Percentiles rank a stretch among this genome's conserved stretches.
These are phyloP conservation scores for Actinopyga echinites DNA, from an alignment of 53 echinoderm and acorn worm genomes.

Conservation along the genomic window DNA sequence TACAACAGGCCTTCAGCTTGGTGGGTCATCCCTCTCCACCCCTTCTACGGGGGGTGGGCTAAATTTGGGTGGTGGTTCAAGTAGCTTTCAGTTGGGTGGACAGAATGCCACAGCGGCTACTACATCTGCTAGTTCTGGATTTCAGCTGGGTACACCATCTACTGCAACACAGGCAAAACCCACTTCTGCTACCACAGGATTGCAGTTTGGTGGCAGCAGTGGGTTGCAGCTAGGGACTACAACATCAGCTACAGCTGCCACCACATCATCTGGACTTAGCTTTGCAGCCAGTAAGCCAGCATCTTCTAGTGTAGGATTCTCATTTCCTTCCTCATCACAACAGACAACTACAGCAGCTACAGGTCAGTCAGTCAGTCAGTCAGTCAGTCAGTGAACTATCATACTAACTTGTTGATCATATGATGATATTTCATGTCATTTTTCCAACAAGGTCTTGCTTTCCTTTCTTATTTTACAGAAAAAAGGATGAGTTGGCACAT, in stretches of 20 bases:
- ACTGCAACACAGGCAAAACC: neutral
- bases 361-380: slow-evolving; percentile 11
- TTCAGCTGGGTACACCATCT: too few relatives aligned
- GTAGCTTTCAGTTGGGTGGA: neutral
- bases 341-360: neutral
- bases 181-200: slow-evolving; percentile 1
- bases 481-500: neutral
- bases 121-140: slow-evolving; percentile 22
- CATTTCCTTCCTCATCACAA: neutral
- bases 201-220: neutral
- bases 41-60: neutral
- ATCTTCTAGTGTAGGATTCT: neutral
- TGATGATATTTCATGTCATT: neutral
- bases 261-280: slow-evolving; percentile 43
- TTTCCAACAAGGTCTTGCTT: neutral
- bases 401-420: neutral
- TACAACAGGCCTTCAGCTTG: neutral
- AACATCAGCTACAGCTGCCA: neutral
- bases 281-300: neutral
- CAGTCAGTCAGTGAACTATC: slow-evolving; percentile 12
- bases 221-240: slow-evolving; percentile 12
- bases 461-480: neutral
- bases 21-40: neutral
- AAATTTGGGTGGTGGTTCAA: neutral
- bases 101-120: neutral